These are phyloP conservation scores for Ctenosaura bakeri DNA, from an alignment of 2,797 vertebrate genomes.

Conservation along the genomic window DNA sequence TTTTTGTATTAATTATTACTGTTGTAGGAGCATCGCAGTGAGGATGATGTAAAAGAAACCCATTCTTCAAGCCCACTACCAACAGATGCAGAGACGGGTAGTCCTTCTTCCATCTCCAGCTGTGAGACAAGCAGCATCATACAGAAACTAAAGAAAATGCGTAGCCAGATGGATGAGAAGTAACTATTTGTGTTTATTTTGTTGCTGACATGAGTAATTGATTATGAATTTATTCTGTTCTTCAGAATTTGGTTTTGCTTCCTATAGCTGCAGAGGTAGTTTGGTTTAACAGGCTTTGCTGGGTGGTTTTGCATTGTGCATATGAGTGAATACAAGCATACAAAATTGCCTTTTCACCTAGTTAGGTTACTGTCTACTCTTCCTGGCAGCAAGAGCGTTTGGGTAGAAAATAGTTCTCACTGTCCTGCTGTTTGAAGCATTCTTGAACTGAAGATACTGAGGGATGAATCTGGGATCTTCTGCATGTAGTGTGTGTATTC, in stretches of 20 bases:
- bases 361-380: neutral
- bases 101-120: slow-evolving; percentile 94
- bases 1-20: neutral
- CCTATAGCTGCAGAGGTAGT: neutral
- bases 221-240: neutral
- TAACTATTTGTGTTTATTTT: slow-evolving; percentile 79
- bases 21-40: slow-evolving; percentile 84
- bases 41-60: slow-evolving; percentile 82
- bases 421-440: neutral
- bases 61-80: slow-evolving; percentile 79
- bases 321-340: neutral
- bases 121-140: slow-evolving; percentile 99
- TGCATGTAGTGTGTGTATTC: neutral
- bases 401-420: neutral
- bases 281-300: neutral
- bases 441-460: neutral
- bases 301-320: neutral
- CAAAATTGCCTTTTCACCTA: neutral
- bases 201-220: slow-evolving; percentile 16
- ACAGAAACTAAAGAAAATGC: slow-evolving; percentile 99
- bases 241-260: slow-evolving; percentile 5
- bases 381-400: neutral
- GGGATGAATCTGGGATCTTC: neutral
- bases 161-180: slow-evolving; percentile 97
- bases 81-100: slow-evolving; percentile 86